A percentile compares a stretch with the other conserved stretches of the same genome.
phyloP scores from a whole-genome alignment of 2,888 invertebrate species.

The Diogma glabrata region DNA sequence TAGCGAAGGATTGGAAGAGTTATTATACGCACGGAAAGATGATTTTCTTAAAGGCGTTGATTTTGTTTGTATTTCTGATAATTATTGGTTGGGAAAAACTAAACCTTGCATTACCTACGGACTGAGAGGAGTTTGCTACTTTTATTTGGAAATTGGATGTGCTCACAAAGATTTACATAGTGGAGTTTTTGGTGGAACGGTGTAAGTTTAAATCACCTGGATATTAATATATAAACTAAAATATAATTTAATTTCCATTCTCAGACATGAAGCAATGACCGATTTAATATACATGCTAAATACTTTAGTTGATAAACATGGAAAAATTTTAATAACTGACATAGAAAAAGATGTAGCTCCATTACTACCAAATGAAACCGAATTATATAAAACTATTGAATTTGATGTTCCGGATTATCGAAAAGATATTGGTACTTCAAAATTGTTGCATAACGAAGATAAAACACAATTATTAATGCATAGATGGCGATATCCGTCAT shows the following conservation, averaged over 20 bases:
- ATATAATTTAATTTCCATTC: conserved; percentile 7
- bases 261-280: conserved; percentile 72
- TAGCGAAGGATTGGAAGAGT: conserved; percentile 86
- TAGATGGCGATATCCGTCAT: conserved; percentile 87
- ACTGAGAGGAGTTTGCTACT: conserved; percentile 86
- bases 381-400: conserved; percentile 69
- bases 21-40: conserved; percentile 53
- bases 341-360: conserved; percentile 73
- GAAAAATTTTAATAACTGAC: conserved; percentile 72
- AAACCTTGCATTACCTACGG: conserved; percentile 97
- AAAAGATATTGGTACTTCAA: conserved; percentile 50
- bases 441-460: conserved; percentile 63
- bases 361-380: conserved; percentile 54
- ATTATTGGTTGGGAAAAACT: conserved; percentile 96
- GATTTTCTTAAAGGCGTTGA: conserved; percentile 78
- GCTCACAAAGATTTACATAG: conserved; percentile 90
- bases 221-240: not conserved
- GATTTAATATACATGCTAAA: conserved; percentile 81
- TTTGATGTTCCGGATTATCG: conserved; percentile 74
- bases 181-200: conserved; percentile 89
- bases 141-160: conserved; percentile 76
- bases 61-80: conserved; percentile 95
- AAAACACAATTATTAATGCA: conserved; percentile 82
- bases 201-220: conserved; percentile 49
- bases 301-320: conserved; percentile 73